Conservation (phyloP, 2,797 vertebrate genomes). For the Squalus acanthias region DNA sequence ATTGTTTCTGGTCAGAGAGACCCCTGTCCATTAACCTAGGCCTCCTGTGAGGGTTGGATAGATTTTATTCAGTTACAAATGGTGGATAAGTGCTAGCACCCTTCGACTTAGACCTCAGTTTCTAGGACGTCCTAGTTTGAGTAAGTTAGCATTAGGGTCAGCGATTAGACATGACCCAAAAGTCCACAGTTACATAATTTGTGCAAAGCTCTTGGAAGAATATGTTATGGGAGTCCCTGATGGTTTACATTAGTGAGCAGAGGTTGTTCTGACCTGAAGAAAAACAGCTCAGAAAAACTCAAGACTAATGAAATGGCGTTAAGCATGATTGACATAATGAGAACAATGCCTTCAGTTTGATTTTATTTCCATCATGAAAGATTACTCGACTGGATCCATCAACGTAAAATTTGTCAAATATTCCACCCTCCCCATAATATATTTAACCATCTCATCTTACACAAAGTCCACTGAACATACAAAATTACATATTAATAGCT, state of each 20-base stretch:
- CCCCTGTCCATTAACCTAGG: neutral
- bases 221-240: neutral
- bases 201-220: neutral
- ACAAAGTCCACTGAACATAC: neutral
- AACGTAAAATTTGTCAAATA: neutral
- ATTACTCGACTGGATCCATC: neutral
- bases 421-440: neutral
- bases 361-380: neutral
- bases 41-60: neutral
- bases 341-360: neutral
- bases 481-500: slow-evolving; percentile 7
- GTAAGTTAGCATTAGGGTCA: neutral
- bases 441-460: neutral
- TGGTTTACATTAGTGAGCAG: neutral
- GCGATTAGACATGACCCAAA: neutral
- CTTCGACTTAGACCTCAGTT: neutral
- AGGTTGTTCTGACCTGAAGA: neutral
- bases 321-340: neutral
- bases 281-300: neutral
- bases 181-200: neutral
- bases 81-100: neutral
- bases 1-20: neutral
- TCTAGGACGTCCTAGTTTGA: neutral
- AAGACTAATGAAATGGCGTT: neutral
- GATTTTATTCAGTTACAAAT: neutral